A percentile compares a stretch with the other conserved stretches of the same genome.
Conservation (phyloP, 2,113 vertebrate species). For the Aramus guarauna region DNA sequence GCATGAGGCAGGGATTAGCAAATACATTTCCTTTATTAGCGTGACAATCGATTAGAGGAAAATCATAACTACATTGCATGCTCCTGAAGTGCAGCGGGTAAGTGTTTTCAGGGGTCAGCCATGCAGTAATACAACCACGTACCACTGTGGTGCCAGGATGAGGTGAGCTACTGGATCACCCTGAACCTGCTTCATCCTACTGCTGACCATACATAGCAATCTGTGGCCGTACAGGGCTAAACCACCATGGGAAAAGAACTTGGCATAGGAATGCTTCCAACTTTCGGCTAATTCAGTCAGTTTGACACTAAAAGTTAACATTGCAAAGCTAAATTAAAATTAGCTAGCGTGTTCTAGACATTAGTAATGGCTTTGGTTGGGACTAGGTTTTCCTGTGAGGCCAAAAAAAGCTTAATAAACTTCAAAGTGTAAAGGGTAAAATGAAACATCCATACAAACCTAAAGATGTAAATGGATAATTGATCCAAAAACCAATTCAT, state of each 20-base stretch:
- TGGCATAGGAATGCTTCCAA: background rate
- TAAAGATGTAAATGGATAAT: background rate
- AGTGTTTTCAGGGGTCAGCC: background rate
- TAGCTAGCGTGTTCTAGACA: background rate
- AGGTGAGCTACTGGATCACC: background rate
- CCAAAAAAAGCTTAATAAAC: background rate
- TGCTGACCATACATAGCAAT: background rate
- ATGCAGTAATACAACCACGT: background rate
- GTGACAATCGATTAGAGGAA: background rate
- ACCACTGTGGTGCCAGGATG: background rate
- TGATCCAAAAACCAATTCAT: background rate
- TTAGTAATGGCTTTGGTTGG: background rate
- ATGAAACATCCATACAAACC: background rate
- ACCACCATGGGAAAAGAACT: background rate
- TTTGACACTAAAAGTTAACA: background rate
- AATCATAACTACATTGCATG: background rate
- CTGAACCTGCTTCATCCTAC: background rate
- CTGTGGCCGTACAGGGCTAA: background rate
- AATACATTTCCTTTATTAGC: background rate
- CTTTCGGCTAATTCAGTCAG: background rate
- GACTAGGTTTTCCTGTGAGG: background rate
- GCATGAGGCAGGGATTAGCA: background rate
- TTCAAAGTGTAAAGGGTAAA: background rate
- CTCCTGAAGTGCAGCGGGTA: background rate
- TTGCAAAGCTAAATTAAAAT: background rate